Percentiles rank a stretch among this genome's conserved stretches.
Evolutionary conservation across 1,140 invertebrate genomes (phyloP).

Genomic region (Apolygus lucorum): DNA sequence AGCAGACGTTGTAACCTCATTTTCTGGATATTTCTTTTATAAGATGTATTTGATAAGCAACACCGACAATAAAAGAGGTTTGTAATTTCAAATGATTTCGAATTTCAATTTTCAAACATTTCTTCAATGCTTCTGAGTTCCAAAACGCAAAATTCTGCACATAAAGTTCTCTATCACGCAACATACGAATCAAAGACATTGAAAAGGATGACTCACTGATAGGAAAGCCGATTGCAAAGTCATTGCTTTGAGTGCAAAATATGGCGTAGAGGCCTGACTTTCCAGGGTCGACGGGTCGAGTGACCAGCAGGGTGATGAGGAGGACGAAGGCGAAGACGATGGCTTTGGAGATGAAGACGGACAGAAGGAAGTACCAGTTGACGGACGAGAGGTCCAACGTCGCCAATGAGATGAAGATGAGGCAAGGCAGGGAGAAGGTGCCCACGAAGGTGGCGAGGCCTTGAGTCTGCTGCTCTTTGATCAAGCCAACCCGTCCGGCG

Average conservation of each 20-base stretch:
- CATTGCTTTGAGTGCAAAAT: slow-evolving; percentile 94
- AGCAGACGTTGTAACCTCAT: too few species aligned
- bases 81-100: too few species aligned
- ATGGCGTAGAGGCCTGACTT: slow-evolving; percentile 86
- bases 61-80: too few species aligned
- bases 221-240: slow-evolving; percentile 94
- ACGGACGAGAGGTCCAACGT: slow-evolving; percentile 72
- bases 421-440: slow-evolving; percentile 81
- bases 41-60: too few species aligned
- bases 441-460: slow-evolving; percentile 89
- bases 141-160: too few species aligned
- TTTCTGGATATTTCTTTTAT: too few species aligned
- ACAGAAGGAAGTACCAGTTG: slow-evolving; percentile 82
- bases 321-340: slow-evolving; percentile 76
- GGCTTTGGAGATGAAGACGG: slow-evolving; percentile 77
- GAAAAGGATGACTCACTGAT: slow-evolving; percentile 76
- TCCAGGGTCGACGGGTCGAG: slow-evolving; percentile 68
- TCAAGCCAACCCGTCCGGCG: slow-evolving; percentile 74
- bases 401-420: slow-evolving; percentile 86
- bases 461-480: slow-evolving; percentile 76
- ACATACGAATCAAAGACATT: too few species aligned
- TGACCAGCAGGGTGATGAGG: slow-evolving; percentile 66
- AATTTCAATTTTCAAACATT: too few species aligned
- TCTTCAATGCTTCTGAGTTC: too few species aligned
- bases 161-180: too few species aligned